Evolutionary conservation across 2,113 vertebrate genomes (phyloP), one percentile per base, ranked within the genome.

Genomic region (Perca flavescens): DNA sequence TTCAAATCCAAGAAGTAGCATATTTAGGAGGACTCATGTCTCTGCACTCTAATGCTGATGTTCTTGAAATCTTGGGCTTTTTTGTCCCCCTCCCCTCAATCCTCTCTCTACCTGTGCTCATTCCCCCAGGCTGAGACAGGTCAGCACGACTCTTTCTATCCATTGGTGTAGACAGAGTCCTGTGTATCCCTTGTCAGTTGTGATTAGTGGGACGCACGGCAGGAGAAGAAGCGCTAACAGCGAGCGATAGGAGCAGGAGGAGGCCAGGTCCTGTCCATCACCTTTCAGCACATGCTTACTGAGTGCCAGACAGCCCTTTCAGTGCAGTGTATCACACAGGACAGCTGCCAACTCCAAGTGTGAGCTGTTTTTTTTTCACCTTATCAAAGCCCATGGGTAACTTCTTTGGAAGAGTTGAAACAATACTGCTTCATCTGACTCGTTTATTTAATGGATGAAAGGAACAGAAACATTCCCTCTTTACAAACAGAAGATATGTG

Each of bases 201-300:
- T 74, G 88, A 91, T 93, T 91, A 94, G 66, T 2, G 6, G 80
- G 60, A 79, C 68, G 78, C 76, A 73, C 67, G 58, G 76, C 86
- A 81, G 81, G 82, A 86, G 77, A 68, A 65, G 77, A 82, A 66
- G 77, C 6, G 78, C 82, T 90, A 91, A 91, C 90, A 86, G 89
- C 56, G 85, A 91, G 86, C 25, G 88, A 92, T 89, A 87, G 91
- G 70, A 92, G 83, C 86, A 82, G 47, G 80, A 79, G 83, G 82
- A 93, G 91, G 85, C 85, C 74, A 61, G 81, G 82, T 83, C 87
- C 85, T 80, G 92, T 92, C 90, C 77, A 63, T 93, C 91, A 90
- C 82, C 86, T 80, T 72, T 82, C 85, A 87, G 62, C 86, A 83
- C 83, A 86, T 65, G 77, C 67, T 84, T 79, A 40, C 79, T 4